Evolutionary conservation across 2,888 invertebrate genomes (phyloP).

Genomic region (Eilema griseolum): DNA sequence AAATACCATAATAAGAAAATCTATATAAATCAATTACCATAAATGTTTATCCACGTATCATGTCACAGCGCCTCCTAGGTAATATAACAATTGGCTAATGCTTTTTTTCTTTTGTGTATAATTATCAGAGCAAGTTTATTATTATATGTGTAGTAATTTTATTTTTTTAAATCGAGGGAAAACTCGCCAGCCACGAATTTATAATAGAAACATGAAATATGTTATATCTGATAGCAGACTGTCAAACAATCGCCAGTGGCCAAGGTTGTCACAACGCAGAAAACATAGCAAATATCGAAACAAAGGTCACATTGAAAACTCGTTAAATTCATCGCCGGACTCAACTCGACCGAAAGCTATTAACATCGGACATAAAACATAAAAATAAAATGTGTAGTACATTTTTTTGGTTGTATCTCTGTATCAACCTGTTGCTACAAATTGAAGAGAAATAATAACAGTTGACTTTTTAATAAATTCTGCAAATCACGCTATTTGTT

Average conservation of each 20-base stretch:
- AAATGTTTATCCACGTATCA: background rate
- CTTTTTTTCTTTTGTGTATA: background rate
- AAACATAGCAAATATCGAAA: constrained; percentile 55
- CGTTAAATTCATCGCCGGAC: constrained; percentile 39
- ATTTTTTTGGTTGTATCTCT: constrained; percentile 15
- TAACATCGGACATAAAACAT: constrained; percentile 22
- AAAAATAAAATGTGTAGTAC: constrained; percentile 13
- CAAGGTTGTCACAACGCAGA: constrained; percentile 69
- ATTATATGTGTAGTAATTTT: background rate
- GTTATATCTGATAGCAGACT: constrained; percentile 50
- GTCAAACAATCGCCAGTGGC: constrained; percentile 47
- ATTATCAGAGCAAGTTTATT: background rate
- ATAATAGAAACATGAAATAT: constrained; percentile 35
- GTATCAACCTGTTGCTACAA: constrained; percentile 13
- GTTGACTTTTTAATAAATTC: background rate
- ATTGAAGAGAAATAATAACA: background rate
- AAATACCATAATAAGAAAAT: background rate
- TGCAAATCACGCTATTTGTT: background rate
- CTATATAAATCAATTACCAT: background rate
- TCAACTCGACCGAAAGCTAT: constrained; percentile 33
- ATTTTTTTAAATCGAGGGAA: background rate
- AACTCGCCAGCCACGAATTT: background rate
- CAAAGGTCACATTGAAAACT: constrained; percentile 63
- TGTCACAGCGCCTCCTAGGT: background rate
- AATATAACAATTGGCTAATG: background rate